Conservation (phyloP, 2,888 invertebrate species). For the Pyralis farinalis region DNA sequence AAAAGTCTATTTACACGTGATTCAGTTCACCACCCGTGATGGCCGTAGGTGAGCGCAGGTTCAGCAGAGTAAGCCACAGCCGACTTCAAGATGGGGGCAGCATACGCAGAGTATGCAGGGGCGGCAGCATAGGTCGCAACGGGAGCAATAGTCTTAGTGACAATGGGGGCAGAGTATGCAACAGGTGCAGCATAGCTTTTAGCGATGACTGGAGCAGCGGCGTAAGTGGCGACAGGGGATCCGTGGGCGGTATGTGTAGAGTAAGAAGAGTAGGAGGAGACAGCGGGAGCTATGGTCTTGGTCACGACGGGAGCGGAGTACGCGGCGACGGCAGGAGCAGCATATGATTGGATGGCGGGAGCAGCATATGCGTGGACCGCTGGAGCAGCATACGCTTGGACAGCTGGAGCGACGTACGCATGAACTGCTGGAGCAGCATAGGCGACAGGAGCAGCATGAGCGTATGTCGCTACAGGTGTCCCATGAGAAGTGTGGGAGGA, state of each 20-base stretch:
- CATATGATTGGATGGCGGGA: conserved; percentile 28
- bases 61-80: conserved; percentile 79
- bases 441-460: conserved; percentile 42
- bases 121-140: conserved; percentile 33
- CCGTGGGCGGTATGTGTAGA: conserved; percentile 37
- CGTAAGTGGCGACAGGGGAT: conserved; percentile 44
- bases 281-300: conserved; percentile 50
- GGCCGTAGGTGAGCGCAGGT: conserved; percentile 82
- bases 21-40: conserved; percentile 82
- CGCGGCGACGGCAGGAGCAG: conserved; percentile 30
- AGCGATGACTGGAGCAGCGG: conserved; percentile 62
- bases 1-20: conserved; percentile 31
- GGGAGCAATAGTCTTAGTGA: conserved; percentile 27
- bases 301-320: conserved; percentile 29
- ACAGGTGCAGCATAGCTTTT: conserved; percentile 55
- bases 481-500: conserved; percentile 45
- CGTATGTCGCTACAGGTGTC: conserved; percentile 37
- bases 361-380: conserved; percentile 28
- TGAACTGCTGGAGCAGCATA: conserved; percentile 40
- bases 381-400: conserved; percentile 49
- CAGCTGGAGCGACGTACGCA: conserved; percentile 47
- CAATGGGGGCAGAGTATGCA: conserved; percentile 31
- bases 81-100: conserved; percentile 22
- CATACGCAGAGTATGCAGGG: conserved; percentile 35
- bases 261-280: conserved; percentile 24